Evolutionary conservation across 2,797 vertebrate genomes (phyloP).

Genomic region (Pyrrhura leucotis): DNA sequence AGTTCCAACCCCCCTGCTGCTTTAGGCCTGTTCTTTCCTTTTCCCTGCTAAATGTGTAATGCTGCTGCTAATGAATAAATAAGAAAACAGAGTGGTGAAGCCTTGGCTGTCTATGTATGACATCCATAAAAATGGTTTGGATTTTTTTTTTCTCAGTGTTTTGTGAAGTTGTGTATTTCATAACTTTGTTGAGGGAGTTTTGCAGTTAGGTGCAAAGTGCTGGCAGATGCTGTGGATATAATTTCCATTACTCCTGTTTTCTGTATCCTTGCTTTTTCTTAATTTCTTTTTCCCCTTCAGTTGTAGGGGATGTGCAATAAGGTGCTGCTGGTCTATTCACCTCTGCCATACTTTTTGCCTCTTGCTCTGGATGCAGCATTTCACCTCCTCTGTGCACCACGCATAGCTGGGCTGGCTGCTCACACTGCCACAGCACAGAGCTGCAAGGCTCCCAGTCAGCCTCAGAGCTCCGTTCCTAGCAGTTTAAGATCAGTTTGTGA

Average conservation of each 20-base stretch:
- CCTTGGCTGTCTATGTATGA: neutral
- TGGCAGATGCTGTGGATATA: neutral
- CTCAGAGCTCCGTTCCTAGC: neutral
- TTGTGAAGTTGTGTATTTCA: neutral
- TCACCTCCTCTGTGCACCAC: neutral
- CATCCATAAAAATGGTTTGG: neutral
- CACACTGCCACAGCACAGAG: fast-evolving
- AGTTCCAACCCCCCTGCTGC: neutral
- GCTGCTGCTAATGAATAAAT: neutral
- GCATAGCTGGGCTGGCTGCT: too few relatives aligned
- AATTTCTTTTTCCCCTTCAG: fast-evolving
- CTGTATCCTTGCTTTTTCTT: neutral
- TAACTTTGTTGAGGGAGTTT: neutral
- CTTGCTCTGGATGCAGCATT: neutral
- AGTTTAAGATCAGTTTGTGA: neutral
- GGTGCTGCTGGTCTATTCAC: neutral
- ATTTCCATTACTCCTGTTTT: neutral
- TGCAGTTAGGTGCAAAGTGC: neutral
- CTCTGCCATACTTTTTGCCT: neutral
- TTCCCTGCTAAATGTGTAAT: neutral
- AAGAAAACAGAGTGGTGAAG: neutral
- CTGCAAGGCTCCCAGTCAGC: neutral
- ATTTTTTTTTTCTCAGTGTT: neutral
- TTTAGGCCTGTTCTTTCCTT: neutral
- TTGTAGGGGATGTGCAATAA: neutral